These are phyloP conservation scores for Salvator merianae DNA, from an alignment of 2,113 vertebrate species.

Conservation along the genomic window DNA sequence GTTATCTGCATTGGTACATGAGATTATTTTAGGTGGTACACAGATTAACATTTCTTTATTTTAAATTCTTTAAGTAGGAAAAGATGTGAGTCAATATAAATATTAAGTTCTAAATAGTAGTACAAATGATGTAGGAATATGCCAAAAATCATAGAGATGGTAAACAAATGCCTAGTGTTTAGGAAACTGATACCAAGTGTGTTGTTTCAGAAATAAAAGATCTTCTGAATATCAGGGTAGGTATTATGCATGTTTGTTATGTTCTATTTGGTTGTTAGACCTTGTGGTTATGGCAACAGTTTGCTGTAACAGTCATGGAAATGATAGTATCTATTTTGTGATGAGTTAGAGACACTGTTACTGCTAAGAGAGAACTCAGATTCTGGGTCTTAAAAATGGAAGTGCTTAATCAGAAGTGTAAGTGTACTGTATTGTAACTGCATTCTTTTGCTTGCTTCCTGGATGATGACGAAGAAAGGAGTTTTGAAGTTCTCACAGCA, in stretches of 20 bases:
- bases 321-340: not conserved
- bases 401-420: not conserved
- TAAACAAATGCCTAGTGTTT: too few relatives aligned
- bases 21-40: too few relatives aligned
- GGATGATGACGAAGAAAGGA: not conserved
- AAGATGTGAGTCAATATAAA: too few relatives aligned
- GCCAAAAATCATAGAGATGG: too few relatives aligned
- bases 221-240: slow-evolving; percentile 9
- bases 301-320: slow-evolving; percentile 1
- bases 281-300: slow-evolving; percentile 9
- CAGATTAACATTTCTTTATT: too few relatives aligned
- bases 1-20: too few relatives aligned
- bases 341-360: not conserved
- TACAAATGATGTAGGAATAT: too few relatives aligned
- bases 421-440: not conserved
- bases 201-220: not conserved
- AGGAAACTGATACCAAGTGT: not conserved
- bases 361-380: not conserved
- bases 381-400: slow-evolving; percentile 2
- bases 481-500: not conserved
- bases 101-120: too few relatives aligned
- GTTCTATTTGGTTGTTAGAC: not conserved
- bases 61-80: too few relatives aligned
- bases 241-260: slow-evolving; percentile 23
- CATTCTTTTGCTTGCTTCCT: not conserved